Conservation (phyloP, 2,113 vertebrate genomes). For the Cephalopterus ornatus region DNA sequence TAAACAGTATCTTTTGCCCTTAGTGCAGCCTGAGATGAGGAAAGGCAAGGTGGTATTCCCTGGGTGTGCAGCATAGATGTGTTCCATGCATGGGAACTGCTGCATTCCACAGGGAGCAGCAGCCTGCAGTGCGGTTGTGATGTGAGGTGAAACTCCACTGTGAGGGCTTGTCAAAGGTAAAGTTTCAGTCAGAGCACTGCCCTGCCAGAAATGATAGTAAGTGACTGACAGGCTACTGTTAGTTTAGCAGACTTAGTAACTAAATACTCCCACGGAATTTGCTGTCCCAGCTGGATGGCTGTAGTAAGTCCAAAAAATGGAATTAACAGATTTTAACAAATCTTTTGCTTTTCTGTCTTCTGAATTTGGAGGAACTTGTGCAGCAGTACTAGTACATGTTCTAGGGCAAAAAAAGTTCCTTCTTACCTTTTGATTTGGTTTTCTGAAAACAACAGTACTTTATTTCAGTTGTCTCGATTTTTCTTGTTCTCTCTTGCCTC, state of each 20-base stretch:
- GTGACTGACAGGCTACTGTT: background rate
- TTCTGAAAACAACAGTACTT: background rate
- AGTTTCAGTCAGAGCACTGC: background rate
- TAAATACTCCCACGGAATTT: background rate
- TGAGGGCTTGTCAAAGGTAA: background rate
- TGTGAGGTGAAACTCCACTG: accelerated
- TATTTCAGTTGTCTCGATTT: background rate
- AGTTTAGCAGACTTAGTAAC: background rate
- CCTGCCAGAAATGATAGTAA: background rate
- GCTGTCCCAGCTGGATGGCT: background rate
- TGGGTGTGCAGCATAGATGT: background rate
- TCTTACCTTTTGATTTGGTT: background rate
- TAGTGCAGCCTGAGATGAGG: background rate
- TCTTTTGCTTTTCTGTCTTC: background rate
- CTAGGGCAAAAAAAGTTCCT: background rate
- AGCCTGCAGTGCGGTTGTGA: background rate
- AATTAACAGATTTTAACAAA: background rate
- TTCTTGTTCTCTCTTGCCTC: background rate
- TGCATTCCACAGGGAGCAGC: background rate
- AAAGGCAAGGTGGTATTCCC: background rate
- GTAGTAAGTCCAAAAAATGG: background rate
- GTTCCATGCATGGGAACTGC: background rate
- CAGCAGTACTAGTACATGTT: background rate
- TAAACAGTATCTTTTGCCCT: background rate
- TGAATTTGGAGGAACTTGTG: background rate